Evolutionary conservation across 2,888 invertebrate genomes (phyloP).

Genomic region (Clepsis dumicolana): DNA sequence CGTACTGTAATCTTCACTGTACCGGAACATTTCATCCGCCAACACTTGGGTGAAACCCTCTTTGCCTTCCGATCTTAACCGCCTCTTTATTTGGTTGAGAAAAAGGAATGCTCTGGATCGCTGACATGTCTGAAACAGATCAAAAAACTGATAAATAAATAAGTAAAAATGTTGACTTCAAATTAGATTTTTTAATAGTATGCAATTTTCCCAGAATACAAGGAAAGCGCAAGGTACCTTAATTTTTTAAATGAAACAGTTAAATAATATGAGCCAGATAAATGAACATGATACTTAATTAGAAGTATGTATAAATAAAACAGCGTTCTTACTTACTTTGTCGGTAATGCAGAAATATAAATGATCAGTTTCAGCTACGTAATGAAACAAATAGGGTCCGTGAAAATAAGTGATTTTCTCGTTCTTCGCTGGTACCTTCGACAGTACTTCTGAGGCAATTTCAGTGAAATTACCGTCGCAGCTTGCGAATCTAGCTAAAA

Average conservation of each 20-base stretch:
- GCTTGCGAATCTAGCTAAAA: slow-evolving; percentile 94
- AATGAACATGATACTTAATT: no score
- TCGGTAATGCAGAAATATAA: slow-evolving; percentile 97
- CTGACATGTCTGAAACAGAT: slow-evolving; percentile 92
- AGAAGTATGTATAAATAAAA: neutral
- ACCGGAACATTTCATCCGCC: slow-evolving; percentile 95
- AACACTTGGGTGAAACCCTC: slow-evolving; percentile 92
- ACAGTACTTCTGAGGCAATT: slow-evolving; percentile 94
- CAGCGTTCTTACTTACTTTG: slow-evolving; percentile 88
- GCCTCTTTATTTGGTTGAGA: slow-evolving; percentile 94
- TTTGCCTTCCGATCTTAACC: slow-evolving; percentile 93
- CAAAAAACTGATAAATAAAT: slow-evolving; percentile 14
- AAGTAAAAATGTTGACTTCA: no score
- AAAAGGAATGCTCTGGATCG: slow-evolving; percentile 95
- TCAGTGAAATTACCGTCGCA: slow-evolving; percentile 97
- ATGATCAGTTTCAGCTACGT: slow-evolving; percentile 92
- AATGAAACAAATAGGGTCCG: slow-evolving; percentile 89
- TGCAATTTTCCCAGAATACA: no score
- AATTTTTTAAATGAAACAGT: no score
- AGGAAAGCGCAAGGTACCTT: no score
- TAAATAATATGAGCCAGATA: no score
- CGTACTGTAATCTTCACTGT: slow-evolving; percentile 93
- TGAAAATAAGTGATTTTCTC: slow-evolving; percentile 95
- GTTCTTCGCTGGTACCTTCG: slow-evolving; percentile 91
- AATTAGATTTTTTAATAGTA: no score